phyloP scores from a whole-genome alignment of 2,888 invertebrate species.

The Masnerella sp. region DNA sequence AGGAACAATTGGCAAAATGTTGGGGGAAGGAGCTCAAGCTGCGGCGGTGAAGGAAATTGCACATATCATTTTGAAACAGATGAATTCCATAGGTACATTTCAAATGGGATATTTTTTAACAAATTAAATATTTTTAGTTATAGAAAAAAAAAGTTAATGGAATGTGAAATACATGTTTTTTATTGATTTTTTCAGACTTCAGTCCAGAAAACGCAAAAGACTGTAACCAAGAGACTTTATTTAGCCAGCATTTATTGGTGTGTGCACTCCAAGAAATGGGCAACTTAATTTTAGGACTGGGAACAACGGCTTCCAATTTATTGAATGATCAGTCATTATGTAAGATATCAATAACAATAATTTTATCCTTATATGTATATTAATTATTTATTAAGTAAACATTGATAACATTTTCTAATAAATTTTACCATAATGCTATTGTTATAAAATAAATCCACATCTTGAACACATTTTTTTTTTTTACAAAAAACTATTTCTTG shows the following conservation, averaged over 20 bases:
- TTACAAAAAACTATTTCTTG: no score
- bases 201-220: constrained; percentile 95
- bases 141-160: not conserved
- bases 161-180: not conserved
- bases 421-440: no score
- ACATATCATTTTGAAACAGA: constrained; percentile 93
- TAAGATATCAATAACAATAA: constrained; percentile 70
- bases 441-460: no score
- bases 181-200: constrained; percentile 81
- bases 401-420: no score
- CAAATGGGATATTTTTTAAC: no score
- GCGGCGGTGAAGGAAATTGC: constrained; percentile 97
- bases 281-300: constrained; percentile 91
- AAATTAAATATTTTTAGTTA: no score
- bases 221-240: constrained; percentile 92
- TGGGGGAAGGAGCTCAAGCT: constrained; percentile 98
- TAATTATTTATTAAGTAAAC: no score
- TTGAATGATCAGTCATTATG: constrained; percentile 92
- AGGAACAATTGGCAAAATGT: constrained; percentile 93
- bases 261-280: constrained; percentile 97
- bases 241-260: constrained; percentile 93
- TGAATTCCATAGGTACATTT: constrained; percentile 93
- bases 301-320: constrained; percentile 95
- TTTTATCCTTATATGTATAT: no score
- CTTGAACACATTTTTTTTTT: no score